Conservation (phyloP, 1,140 invertebrate genomes). For the Cydia pomonella region DNA sequence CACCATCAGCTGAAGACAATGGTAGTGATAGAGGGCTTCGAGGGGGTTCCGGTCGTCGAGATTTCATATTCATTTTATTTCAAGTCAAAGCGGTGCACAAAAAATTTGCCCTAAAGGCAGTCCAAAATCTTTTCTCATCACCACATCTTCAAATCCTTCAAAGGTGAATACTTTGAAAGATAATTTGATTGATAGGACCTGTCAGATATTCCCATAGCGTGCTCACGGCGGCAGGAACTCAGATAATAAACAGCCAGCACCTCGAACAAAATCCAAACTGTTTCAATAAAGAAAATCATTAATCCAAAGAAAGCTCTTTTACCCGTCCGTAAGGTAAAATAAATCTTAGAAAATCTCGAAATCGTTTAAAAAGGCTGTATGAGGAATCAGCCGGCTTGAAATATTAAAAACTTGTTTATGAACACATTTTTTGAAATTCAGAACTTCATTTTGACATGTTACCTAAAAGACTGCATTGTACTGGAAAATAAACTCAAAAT, state of each 20-base stretch:
- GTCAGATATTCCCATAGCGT: background rate
- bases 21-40: background rate
- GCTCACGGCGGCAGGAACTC: too few species aligned
- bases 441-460: slow-evolving; percentile 49
- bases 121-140: background rate
- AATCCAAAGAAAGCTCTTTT: too few species aligned
- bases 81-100: background rate
- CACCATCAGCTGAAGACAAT: background rate
- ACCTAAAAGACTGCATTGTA: background rate
- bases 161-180: background rate
- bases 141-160: background rate
- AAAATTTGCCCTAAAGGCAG: slow-evolving; percentile 4
- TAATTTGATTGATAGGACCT: background rate
- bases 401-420: background rate
- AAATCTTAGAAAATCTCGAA: background rate
- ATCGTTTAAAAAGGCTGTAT: background rate
- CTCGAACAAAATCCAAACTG: background rate
- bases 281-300: too few species aligned
- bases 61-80: slow-evolving; percentile 20
- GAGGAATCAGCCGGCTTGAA: background rate
- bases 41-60: background rate
- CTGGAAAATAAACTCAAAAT: slow-evolving; percentile 46
- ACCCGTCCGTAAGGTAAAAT: too few species aligned
- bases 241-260: background rate
- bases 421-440: slow-evolving; percentile 47